Evolutionary conservation across 2,888 invertebrate species (phyloP), one percentile per base, ranked within the genome.

Genomic region (Calameuta pallipes): DNA sequence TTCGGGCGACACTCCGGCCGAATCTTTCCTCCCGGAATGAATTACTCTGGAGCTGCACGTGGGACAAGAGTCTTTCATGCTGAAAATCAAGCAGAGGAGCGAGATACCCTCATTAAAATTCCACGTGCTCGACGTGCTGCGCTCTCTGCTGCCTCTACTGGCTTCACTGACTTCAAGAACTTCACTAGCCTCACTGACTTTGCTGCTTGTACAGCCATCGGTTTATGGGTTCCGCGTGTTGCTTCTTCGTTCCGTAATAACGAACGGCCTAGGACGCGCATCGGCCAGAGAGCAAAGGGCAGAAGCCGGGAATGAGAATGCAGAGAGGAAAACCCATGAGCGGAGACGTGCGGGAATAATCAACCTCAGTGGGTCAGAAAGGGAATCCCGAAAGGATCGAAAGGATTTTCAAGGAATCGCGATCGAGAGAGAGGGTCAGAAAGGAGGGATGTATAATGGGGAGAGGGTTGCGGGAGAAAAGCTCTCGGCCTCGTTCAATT

Each of bases 81-180:
- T 41, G 41, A 41, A 41, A 41, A 41, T 6, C 6, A 15, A 4
- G 41, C 41, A 6, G 15, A 84, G 82, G 85, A 86, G 85, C 84
- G 86, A 84, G 87, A 87, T 84, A 86, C 82, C 86, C 89, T 89
- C 89, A 89, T 89, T 89, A 89, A 89, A 89, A 89, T 89, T 89
- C 89, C 89, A 87, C 86, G 82, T 83, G 81, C 79, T 80, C 80
- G 70, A 33, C 41, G 41, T 6, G 41, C 41, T 41, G 41, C 15
- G 4, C 15, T 15, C 41, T 41, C 41, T 6, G 15, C 41, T 15
- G 15, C 15, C 41, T 41, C 41, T 41, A 1, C 41, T 41, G 41
- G 41, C 41, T 41, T 41, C 41, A 15, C 41, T 41, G 41, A 4
- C 41, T 15, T 41, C 4, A 15, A 41, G 41, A 41, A 6, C 41